phyloP scores from a whole-genome alignment of 2,888 invertebrate species.

The Eurois occulta region DNA sequence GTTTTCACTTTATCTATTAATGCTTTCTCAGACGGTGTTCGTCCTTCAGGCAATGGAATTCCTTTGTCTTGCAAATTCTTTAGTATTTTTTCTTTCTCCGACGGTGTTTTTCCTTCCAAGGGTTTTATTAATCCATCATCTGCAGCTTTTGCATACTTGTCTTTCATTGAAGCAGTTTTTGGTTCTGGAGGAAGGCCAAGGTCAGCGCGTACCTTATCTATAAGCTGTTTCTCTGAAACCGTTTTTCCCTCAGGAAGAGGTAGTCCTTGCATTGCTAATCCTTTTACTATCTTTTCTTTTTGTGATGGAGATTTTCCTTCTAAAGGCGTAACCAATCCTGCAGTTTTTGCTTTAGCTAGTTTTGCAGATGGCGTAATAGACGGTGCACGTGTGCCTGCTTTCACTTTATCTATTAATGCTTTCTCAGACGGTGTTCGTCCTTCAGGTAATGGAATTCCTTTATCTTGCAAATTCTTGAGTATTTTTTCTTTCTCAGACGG shows the following conservation, averaged over 20 bases:
- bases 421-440: conserved; percentile 31
- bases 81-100: no score
- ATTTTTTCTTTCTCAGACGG: conserved; percentile 28
- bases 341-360: background rate
- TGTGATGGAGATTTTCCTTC: background rate
- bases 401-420: conserved; percentile 21
- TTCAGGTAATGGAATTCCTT: conserved; percentile 27
- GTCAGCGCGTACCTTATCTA: background rate
- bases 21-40: no score
- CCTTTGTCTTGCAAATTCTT: no score
- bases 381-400: background rate
- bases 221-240: background rate
- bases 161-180: no score
- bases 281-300: background rate
- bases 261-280: background rate
- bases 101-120: no score
- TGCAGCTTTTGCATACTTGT: no score
- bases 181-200: background rate
- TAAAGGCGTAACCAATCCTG: background rate
- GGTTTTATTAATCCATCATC: no score
- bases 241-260: background rate
- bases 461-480: conserved; percentile 9
- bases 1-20: no score
- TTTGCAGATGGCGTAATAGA: background rate
- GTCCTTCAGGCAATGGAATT: no score